These are phyloP conservation scores for Drosophila pseudotalamancana DNA, from an alignment of 2,888 invertebrate species.

Conservation along the genomic window DNA sequence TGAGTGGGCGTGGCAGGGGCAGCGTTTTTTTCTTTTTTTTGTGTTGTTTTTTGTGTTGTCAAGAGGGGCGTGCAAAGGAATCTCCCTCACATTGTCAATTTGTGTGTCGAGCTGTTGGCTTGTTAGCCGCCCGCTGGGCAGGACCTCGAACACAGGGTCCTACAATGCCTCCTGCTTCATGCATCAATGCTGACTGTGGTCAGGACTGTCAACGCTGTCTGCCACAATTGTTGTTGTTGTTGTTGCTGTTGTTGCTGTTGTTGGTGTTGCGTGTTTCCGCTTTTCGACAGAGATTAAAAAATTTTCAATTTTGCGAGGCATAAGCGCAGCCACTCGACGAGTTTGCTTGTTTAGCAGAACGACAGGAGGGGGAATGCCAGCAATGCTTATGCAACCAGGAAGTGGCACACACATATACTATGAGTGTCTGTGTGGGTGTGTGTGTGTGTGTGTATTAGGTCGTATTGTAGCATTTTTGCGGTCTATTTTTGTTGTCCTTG, in stretches of 20 bases:
- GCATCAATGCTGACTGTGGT: conserved; percentile 53
- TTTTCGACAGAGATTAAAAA: conserved; percentile 72
- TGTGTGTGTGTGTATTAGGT: conserved; percentile 41
- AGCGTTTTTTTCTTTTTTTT: too few species aligned
- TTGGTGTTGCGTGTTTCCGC: conserved; percentile 71
- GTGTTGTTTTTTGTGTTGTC: too few species aligned
- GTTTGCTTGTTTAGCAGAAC: conserved; percentile 53
- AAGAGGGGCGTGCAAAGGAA: not conserved
- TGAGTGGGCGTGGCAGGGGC: conserved; percentile 9
- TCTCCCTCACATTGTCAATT: conserved; percentile 61
- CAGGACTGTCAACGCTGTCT: conserved; percentile 55
- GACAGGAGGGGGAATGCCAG: not conserved
- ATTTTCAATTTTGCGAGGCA: conserved; percentile 64
- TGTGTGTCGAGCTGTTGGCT: conserved; percentile 64
- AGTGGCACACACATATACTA: conserved; percentile 9
- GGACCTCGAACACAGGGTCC: conserved; percentile 24
- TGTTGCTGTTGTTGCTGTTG: conserved; percentile 34
- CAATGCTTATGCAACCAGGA: conserved; percentile 46
- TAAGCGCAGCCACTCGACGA: conserved; percentile 35
- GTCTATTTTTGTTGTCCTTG: conserved; percentile 45
- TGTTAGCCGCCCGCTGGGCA: conserved; percentile 73
- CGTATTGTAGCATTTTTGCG: conserved; percentile 43
- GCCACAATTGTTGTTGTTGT: conserved; percentile 16
- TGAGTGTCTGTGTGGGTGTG: not conserved
- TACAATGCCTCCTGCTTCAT: conserved; percentile 14